These are phyloP conservation scores for Melanargia galathea DNA, from an alignment of 2,888 invertebrate genomes.

Conservation along the genomic window DNA sequence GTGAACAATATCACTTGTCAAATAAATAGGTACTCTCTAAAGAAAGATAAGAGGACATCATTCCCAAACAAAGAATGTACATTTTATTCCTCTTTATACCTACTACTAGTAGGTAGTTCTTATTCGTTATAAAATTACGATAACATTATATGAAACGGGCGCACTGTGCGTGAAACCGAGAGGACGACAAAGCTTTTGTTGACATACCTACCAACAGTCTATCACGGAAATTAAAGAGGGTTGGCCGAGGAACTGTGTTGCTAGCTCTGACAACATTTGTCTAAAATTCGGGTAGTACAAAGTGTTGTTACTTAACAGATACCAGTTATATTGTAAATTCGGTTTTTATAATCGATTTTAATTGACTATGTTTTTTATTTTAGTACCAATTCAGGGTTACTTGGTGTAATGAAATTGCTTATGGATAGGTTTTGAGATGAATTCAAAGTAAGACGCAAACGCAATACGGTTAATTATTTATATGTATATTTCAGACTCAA, in stretches of 20 bases:
- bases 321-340: too few relatives aligned
- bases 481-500: too few relatives aligned
- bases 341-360: not conserved
- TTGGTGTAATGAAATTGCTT: too few relatives aligned
- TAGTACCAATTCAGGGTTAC: too few relatives aligned
- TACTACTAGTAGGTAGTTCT: not conserved
- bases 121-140: not conserved
- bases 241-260: constrained; percentile 44
- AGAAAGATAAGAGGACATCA: not conserved
- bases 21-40: not conserved
- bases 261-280: constrained; percentile 31
- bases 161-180: constrained; percentile 32
- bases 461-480: too few relatives aligned
- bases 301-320: not conserved
- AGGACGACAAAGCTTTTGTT: constrained; percentile 46
- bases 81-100: not conserved
- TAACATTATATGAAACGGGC: constrained; percentile 22
- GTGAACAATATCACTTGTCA: not conserved
- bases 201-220: constrained; percentile 34
- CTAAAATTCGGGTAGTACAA: constrained; percentile 7
- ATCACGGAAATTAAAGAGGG: constrained; percentile 41
- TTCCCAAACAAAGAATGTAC: not conserved
- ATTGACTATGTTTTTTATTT: not conserved
- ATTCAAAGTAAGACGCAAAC: too few relatives aligned
- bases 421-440: too few relatives aligned